Evolutionary conservation across 2,113 vertebrate genomes (phyloP).

Genomic region (Nesoenas mayeri): DNA sequence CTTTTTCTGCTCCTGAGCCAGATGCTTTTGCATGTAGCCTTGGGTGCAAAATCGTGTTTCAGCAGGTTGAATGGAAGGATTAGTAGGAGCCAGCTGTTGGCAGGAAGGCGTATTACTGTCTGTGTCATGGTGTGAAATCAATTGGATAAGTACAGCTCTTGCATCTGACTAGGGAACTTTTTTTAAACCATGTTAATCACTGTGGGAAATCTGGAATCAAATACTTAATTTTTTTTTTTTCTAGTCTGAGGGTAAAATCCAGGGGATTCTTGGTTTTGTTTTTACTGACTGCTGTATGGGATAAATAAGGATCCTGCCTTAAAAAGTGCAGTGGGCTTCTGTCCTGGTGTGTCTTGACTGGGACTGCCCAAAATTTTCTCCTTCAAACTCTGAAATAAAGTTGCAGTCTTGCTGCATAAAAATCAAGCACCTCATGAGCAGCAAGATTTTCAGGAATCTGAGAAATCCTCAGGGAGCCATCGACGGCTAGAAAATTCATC

Average conservation of each 20-base stretch:
- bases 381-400: neutral
- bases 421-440: neutral
- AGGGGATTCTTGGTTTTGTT: neutral
- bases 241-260: neutral
- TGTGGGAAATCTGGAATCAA: slow-evolving; percentile 53
- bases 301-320: neutral
- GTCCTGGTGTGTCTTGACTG: neutral
- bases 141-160: slow-evolving; percentile 4
- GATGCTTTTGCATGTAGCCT: slow-evolving; percentile 34
- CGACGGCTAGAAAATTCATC: neutral
- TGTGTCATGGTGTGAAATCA: slow-evolving; percentile 4
- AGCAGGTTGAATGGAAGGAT: slow-evolving; percentile 47
- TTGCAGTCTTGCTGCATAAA: neutral
- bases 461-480: neutral
- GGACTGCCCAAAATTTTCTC: neutral
- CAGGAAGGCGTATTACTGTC: neutral
- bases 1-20: neutral
- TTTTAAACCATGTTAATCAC: neutral
- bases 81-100: slow-evolving; percentile 50
- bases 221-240: neutral
- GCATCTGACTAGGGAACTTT: neutral
- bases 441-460: neutral
- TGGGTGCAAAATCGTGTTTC: slow-evolving; percentile 23
- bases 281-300: neutral
- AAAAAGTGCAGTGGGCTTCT: neutral